phyloP scores from a whole-genome alignment of 2,113 vertebrate species.

The Pachyramphus minor region DNA sequence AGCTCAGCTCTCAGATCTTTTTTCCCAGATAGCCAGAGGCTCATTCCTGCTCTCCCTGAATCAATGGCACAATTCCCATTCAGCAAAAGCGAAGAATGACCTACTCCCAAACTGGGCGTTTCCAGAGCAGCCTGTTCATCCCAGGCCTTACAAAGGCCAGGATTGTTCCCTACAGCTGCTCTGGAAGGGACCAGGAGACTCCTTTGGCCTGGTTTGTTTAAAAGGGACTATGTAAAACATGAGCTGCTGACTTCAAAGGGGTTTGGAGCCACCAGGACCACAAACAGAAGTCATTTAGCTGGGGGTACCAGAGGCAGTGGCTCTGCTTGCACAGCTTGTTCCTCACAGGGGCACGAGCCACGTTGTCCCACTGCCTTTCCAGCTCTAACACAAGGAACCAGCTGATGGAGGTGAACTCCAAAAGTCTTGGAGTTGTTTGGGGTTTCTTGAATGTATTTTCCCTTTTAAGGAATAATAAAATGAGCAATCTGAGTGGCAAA shows the following conservation, averaged over 20 bases:
- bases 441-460: not conserved
- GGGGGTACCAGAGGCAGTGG: not conserved
- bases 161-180: not conserved
- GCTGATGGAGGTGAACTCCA: not conserved
- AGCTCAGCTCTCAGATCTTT: not conserved
- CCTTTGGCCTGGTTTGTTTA: not conserved
- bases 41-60: conserved; percentile 7
- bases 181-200: not conserved
- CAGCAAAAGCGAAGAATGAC: not conserved
- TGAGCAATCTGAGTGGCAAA: not conserved
- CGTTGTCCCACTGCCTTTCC: not conserved
- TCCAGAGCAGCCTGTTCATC: not conserved
- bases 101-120: not conserved
- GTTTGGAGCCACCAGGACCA: not conserved
- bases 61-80: not conserved
- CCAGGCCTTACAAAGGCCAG: not conserved
- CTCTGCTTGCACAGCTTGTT: not conserved
- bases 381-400: not conserved
- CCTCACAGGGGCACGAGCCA: not conserved
- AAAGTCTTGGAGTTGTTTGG: not conserved
- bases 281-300: not conserved
- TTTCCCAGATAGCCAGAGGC: conserved; percentile 6
- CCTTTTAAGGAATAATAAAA: not conserved
- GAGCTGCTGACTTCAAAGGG: not conserved
- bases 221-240: not conserved